Percentiles rank a stretch among this genome's conserved stretches.
phyloP scores from a whole-genome alignment of 2,113 vertebrate species.

The Athene cunicularia region DNA sequence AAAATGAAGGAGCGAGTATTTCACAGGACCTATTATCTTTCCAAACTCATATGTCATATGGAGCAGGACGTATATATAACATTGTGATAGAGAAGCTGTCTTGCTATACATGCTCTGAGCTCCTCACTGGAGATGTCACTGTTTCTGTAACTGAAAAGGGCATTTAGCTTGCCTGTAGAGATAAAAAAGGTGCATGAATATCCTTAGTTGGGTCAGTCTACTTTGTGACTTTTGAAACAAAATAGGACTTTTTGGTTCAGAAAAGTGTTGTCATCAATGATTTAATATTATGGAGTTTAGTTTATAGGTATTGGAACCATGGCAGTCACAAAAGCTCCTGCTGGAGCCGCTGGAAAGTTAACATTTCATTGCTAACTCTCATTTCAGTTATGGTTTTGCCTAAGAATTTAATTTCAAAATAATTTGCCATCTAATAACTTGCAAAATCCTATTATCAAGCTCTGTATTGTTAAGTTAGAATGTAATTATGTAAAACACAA shows the following conservation, averaged over 20 bases:
- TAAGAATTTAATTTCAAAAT: neutral
- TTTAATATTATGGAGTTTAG: neutral
- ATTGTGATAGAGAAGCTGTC: neutral
- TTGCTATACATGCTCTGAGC: neutral
- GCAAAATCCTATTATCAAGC: neutral
- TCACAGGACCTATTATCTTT: neutral
- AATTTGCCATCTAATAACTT: neutral
- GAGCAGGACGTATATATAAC: neutral
- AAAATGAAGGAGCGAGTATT: neutral
- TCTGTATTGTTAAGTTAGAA: neutral
- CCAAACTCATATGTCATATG: neutral
- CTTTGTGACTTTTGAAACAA: neutral
- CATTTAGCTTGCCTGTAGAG: neutral
- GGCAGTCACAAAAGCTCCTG: neutral
- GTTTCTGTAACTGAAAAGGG: neutral
- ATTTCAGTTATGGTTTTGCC: neutral
- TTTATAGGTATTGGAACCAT: neutral
- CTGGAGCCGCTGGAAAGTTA: neutral
- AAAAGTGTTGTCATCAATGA: neutral
- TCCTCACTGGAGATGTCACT: accelerated
- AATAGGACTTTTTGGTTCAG: neutral
- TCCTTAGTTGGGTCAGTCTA: neutral
- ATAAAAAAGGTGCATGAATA: neutral
- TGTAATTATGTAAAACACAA: neutral
- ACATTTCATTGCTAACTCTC: neutral